Conservation (phyloP, 2,113 vertebrate species). For the Miniopterus natalensis region DNA sequence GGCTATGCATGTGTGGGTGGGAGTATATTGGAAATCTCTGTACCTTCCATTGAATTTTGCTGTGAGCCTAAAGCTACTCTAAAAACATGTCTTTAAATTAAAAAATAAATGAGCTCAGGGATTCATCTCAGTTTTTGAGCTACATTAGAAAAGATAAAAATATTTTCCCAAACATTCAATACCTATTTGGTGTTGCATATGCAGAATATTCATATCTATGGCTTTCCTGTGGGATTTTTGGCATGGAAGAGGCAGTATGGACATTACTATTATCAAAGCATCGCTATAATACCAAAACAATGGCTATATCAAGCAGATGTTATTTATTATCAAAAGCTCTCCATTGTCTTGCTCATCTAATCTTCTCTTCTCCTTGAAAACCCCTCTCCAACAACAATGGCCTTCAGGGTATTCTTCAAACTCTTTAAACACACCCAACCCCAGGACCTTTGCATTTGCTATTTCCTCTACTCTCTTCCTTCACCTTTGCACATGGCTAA, state of each 20-base stretch:
- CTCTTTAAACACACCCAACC: neutral
- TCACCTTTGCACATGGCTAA: neutral
- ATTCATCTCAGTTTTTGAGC: neutral
- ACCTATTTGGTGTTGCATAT: neutral
- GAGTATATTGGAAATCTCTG: neutral
- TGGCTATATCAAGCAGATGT: neutral
- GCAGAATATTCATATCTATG: neutral
- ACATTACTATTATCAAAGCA: neutral
- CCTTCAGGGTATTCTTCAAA: neutral
- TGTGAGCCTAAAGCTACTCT: neutral
- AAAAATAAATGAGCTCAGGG: neutral
- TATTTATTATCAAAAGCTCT: neutral
- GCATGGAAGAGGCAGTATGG: neutral
- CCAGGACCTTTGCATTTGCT: neutral
- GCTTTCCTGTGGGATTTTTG: neutral
- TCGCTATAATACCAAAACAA: neutral
- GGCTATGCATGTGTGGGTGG: neutral
- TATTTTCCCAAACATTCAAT: neutral
- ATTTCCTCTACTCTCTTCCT: neutral
- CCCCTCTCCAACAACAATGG: neutral
- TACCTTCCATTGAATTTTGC: neutral
- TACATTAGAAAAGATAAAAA: constrained; percentile 3
- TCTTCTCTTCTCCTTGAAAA: neutral
- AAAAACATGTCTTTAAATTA: neutral
- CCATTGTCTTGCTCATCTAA: no score